Conservation (phyloP, 2,888 invertebrate genomes). For the Drosophila ustulata region DNA sequence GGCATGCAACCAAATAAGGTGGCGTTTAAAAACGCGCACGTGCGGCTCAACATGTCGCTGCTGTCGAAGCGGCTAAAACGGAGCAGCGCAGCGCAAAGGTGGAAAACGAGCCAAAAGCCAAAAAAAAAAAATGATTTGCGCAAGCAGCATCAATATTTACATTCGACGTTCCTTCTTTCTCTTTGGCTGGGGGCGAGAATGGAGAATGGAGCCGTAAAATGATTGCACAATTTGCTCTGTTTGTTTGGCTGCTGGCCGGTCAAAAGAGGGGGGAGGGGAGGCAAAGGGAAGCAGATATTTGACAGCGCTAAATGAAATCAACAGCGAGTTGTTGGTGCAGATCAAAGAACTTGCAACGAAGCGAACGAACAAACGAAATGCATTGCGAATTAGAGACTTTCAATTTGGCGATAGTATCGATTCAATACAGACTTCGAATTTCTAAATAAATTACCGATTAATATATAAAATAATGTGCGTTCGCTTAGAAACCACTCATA, state of each 20-base stretch:
- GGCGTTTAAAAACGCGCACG: slow-evolving; percentile 66
- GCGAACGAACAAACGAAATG: slow-evolving; percentile 1
- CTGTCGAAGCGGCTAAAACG: background rate
- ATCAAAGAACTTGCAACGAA: slow-evolving; percentile 38
- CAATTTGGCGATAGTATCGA: slow-evolving; percentile 1
- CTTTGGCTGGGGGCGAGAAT: slow-evolving; percentile 3
- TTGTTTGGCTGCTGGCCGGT: slow-evolving; percentile 22
- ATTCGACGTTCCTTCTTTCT: slow-evolving; percentile 14
- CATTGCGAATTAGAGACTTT: slow-evolving; percentile 6
- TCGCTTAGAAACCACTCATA: too few relatives aligned
- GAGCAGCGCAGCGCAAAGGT: background rate
- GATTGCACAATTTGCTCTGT: slow-evolving; percentile 42
- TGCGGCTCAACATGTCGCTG: slow-evolving; percentile 23
- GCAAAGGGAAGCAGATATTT: slow-evolving; percentile 5
- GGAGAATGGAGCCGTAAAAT: slow-evolving; percentile 11
- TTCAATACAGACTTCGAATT: too few relatives aligned
- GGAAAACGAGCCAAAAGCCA: too few relatives aligned
- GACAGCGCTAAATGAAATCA: slow-evolving; percentile 17
- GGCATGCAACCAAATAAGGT: slow-evolving; percentile 60
- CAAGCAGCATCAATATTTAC: slow-evolving; percentile 42
- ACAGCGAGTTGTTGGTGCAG: slow-evolving; percentile 13
- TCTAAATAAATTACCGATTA: too few relatives aligned
- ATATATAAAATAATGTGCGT: too few relatives aligned
- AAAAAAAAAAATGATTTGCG: slow-evolving; percentile 30
- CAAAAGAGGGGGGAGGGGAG: background rate